Percentiles rank a stretch among this genome's conserved stretches.
phyloP scores from a whole-genome alignment of 2,797 vertebrate genomes.

The Staurois parvus region DNA sequence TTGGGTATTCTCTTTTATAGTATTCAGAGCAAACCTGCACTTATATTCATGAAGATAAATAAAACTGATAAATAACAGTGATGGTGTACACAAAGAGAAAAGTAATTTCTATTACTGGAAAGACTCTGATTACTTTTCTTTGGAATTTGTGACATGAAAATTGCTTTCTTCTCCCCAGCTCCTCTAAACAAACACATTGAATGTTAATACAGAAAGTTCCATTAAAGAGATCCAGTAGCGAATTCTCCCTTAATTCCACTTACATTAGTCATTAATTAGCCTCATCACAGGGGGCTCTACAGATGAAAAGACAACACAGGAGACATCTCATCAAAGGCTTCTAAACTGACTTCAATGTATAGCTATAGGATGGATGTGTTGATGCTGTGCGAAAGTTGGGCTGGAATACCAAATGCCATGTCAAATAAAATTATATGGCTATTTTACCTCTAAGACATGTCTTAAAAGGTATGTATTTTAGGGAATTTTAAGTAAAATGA shows the following conservation, averaged over 20 bases:
- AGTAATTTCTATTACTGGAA: not conserved
- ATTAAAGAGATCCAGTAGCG: slow-evolving; percentile 10
- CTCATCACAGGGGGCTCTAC: slow-evolving; percentile 3
- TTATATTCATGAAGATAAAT: not conserved
- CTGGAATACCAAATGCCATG: too few species aligned
- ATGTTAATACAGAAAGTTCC: not conserved
- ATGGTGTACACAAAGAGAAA: not conserved
- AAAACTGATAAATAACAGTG: not conserved
- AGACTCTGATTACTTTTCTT: slow-evolving; percentile 5
- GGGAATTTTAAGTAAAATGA: too few species aligned
- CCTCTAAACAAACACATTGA: slow-evolving; percentile 18
- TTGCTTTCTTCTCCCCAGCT: not conserved
- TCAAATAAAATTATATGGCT: too few species aligned
- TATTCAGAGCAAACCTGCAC: not conserved
- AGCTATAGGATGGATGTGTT: not conserved
- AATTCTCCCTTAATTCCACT: slow-evolving; percentile 16
- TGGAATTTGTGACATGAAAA: slow-evolving; percentile 9
- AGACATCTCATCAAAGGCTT: slow-evolving; percentile 9
- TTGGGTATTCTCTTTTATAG: too few species aligned
- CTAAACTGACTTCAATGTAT: not conserved
- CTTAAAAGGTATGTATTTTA: too few species aligned
- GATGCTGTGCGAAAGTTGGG: not conserved
- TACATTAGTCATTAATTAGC: slow-evolving; percentile 28
- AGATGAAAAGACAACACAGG: slow-evolving; percentile 13
- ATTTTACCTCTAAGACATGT: too few species aligned